A percentile compares a stretch with the other conserved stretches of the same genome.
Conservation (phyloP, 2,888 invertebrate species). For the Drosophila longiperda region DNA sequence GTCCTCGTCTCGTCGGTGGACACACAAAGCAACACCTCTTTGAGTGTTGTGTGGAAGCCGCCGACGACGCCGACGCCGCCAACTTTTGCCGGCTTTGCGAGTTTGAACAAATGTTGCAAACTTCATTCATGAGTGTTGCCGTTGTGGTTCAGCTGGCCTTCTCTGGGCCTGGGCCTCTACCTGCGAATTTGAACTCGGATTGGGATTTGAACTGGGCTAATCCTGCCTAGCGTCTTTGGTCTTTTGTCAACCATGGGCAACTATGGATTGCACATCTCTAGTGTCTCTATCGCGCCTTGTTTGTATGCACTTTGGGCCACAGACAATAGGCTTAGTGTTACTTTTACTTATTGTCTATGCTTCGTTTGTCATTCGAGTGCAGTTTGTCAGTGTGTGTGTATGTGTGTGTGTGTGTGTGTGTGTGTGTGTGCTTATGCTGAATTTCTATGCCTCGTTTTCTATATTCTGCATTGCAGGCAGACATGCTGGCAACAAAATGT, state of each 20-base stretch:
- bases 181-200: constrained; percentile 47
- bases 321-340: constrained; percentile 82
- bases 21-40: constrained; percentile 74
- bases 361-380: constrained; percentile 75
- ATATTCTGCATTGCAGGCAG: constrained; percentile 28
- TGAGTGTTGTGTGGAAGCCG: constrained; percentile 58
- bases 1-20: constrained; percentile 17
- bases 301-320: constrained; percentile 69
- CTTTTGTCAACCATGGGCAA: constrained; percentile 65
- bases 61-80: constrained; percentile 32
- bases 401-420: constrained; percentile 1
- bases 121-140: constrained; percentile 43
- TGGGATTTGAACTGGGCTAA: constrained; percentile 60
- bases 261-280: constrained; percentile 56
- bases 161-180: constrained; percentile 14
- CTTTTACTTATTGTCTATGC: constrained; percentile 80
- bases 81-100: constrained; percentile 21
- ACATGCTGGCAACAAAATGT: constrained; percentile 34
- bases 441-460: constrained; percentile 13
- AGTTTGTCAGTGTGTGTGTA: constrained; percentile 23
- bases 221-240: constrained; percentile 63
- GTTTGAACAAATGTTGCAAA: constrained; percentile 33
- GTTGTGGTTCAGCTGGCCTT: constrained; percentile 33
- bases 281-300: constrained; percentile 61
- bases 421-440: constrained; percentile 1